phyloP scores from a whole-genome alignment of 2,888 invertebrate species.

The Tiphia femorata region DNA sequence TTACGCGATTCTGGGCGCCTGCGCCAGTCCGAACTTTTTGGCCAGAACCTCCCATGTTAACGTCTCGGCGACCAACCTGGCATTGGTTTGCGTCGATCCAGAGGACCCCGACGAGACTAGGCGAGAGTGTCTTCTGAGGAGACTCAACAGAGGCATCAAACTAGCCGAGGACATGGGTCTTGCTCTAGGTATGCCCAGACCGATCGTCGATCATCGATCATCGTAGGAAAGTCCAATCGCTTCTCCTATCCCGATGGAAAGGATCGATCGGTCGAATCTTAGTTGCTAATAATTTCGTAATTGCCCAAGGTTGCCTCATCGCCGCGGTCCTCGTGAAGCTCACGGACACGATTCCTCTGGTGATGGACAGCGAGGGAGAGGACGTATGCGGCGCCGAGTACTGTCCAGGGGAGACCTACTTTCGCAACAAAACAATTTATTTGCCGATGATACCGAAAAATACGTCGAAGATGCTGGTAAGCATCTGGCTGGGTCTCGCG shows the following conservation, averaged over 20 bases:
- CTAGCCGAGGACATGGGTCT: conserved; percentile 63
- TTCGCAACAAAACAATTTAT: conserved; percentile 54
- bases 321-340: conserved; percentile 57
- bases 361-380: conserved; percentile 46
- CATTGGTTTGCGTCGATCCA: conserved; percentile 60
- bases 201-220: neutral
- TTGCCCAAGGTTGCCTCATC: conserved; percentile 55
- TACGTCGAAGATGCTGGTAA: conserved; percentile 57
- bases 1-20: conserved; percentile 59
- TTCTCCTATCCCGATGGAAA: too few relatives aligned
- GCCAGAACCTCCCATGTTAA: conserved; percentile 61
- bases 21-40: conserved; percentile 55
- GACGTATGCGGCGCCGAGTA: conserved; percentile 62
- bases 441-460: conserved; percentile 47
- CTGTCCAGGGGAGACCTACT: conserved; percentile 57
- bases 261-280: too few relatives aligned
- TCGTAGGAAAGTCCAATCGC: neutral
- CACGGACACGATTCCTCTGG: conserved; percentile 43
- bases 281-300: neutral
- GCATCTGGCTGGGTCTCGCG: conserved; percentile 60
- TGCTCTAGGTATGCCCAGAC: conserved; percentile 52
- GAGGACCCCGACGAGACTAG: conserved; percentile 64
- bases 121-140: conserved; percentile 60
- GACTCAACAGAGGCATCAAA: conserved; percentile 60
- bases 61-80: conserved; percentile 58